Conservation (phyloP, 2,113 vertebrate genomes). For the Felis chaus region DNA sequence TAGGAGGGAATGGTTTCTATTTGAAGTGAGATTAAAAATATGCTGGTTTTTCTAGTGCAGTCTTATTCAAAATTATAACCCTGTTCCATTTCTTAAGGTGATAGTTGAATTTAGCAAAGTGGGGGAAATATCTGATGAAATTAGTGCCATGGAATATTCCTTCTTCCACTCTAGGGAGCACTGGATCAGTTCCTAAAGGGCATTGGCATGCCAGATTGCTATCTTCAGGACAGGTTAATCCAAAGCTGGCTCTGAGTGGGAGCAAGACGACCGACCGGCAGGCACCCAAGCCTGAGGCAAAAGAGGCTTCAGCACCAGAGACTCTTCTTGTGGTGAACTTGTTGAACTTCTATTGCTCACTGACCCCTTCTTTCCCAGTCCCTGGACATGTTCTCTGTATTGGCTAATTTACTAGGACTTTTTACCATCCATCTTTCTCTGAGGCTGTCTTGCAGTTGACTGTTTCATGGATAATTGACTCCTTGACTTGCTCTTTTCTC, state of each 20-base stretch:
- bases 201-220: background rate
- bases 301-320: background rate
- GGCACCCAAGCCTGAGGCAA: background rate
- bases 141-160: background rate
- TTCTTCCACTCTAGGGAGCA: background rate
- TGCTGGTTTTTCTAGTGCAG: background rate
- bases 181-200: background rate
- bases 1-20: background rate
- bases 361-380: background rate
- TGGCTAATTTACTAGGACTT: background rate
- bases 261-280: background rate
- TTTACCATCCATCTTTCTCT: background rate
- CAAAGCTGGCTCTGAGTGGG: background rate
- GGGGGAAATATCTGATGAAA: background rate
- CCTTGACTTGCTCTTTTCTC: background rate
- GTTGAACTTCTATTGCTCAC: background rate
- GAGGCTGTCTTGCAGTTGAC: background rate
- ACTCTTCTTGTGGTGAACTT: background rate
- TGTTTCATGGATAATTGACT: background rate
- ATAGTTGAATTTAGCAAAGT: background rate
- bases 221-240: background rate
- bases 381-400: background rate
- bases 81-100: background rate
- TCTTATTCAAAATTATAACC: background rate
- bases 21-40: background rate